phyloP scores from a whole-genome alignment of 2,888 invertebrate genomes.

The Eupithecia tripunctaria region DNA sequence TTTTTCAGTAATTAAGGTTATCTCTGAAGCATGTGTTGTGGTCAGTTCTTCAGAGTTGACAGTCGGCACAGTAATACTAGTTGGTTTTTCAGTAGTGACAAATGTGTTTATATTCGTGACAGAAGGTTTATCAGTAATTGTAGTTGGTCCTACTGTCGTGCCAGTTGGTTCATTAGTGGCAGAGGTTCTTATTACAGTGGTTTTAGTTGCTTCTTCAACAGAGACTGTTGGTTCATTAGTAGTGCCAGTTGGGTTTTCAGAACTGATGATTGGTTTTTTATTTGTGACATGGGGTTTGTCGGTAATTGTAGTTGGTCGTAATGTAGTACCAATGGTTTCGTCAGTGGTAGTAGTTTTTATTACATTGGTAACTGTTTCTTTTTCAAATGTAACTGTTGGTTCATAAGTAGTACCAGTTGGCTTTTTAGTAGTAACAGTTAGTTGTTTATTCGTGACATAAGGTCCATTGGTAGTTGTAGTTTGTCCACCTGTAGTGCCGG shows the following conservation, averaged over 20 bases:
- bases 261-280: background rate
- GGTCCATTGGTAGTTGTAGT: too few species aligned
- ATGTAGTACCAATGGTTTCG: background rate
- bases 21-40: background rate
- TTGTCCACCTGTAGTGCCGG: background rate
- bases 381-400: background rate
- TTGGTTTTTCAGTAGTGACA: too few species aligned
- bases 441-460: too few species aligned
- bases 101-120: too few species aligned
- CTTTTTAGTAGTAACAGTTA: background rate
- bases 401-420: too few species aligned
- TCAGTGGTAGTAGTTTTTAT: background rate
- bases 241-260: too few species aligned
- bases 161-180: background rate
- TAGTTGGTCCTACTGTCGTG: background rate
- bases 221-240: background rate
- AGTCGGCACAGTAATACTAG: background rate
- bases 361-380: background rate
- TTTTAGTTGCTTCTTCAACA: background rate
- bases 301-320: background rate
- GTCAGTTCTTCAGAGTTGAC: background rate
- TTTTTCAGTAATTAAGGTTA: background rate
- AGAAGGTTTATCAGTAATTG: too few species aligned
- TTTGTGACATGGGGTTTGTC: background rate
- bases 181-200: background rate